Evolutionary conservation across 2,888 invertebrate genomes (phyloP).

Genomic region (Drosophila helvetica): DNA sequence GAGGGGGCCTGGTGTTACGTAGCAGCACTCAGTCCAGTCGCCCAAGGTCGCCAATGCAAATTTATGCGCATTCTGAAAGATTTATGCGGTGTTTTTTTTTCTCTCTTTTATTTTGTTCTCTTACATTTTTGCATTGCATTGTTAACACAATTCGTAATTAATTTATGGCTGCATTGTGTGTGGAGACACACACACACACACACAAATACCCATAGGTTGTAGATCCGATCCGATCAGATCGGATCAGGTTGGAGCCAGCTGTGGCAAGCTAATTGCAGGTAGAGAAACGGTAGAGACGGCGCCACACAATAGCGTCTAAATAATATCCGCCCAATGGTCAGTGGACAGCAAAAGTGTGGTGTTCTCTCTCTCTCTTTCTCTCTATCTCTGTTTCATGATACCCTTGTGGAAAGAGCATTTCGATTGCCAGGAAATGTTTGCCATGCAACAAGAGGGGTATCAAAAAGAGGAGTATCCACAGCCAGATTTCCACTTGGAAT

Average conservation of each 20-base stretch:
- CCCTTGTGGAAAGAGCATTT: too few species aligned
- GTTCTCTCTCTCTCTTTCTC: neutral
- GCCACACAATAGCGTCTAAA: conserved; percentile 81
- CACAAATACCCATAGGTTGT: conserved; percentile 7
- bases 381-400: too few species aligned
- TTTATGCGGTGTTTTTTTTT: conserved; percentile 50
- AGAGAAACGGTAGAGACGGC: conserved; percentile 64
- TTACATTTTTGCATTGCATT: conserved; percentile 53
- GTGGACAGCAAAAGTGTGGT: conserved; percentile 14
- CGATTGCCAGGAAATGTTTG: too few species aligned
- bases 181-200: conserved; percentile 4
- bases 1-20: conserved; percentile 14
- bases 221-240: neutral
- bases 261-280: conserved; percentile 69
- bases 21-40: conserved; percentile 13
- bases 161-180: conserved; percentile 58
- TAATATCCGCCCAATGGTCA: conserved; percentile 81
- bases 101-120: neutral
- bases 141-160: conserved; percentile 74
- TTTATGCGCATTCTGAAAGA: conserved; percentile 71
- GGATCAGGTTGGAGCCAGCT: conserved; percentile 29
- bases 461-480: too few species aligned
- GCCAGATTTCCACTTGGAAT: too few species aligned
- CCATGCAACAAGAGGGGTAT: too few species aligned
- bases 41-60: conserved; percentile 70